Percentiles rank a stretch among this genome's conserved stretches.
These are phyloP conservation scores for Gnathochromis pfefferi DNA, from an alignment of 2,113 vertebrate species.

Conservation along the genomic window DNA sequence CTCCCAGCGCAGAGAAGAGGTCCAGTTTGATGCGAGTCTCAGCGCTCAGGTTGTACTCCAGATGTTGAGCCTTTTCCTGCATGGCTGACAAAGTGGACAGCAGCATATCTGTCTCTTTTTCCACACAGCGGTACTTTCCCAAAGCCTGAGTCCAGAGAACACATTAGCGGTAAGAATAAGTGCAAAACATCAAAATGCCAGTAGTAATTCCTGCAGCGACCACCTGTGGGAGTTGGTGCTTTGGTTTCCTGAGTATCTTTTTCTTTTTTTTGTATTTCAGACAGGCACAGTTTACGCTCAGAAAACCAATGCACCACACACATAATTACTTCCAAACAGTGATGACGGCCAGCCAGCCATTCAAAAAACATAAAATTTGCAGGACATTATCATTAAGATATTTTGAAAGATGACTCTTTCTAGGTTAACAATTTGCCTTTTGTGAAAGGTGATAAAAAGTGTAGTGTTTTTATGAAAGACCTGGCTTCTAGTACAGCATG, in stretches of 20 bases:
- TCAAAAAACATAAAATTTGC: conserved; percentile 37
- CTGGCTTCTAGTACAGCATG: conserved; percentile 37
- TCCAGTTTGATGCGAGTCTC: conserved; percentile 80
- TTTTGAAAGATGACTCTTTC: neutral
- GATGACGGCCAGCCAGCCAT: conserved; percentile 11
- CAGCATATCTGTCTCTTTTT: conserved; percentile 73
- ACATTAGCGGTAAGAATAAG: neutral
- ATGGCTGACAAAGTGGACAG: conserved; percentile 74
- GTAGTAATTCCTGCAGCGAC: neutral
- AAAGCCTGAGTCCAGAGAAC: conserved; percentile 48
- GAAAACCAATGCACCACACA: conserved; percentile 24
- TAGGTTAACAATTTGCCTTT: neutral
- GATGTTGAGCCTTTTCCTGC: conserved; percentile 78
- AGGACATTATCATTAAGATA: neutral
- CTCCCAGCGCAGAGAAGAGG: conserved; percentile 77
- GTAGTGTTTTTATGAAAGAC: conserved; percentile 32
- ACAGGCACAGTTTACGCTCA: neutral
- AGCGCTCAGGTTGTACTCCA: conserved; percentile 79
- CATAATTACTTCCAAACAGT: neutral
- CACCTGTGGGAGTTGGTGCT: neutral
- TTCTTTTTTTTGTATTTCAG: neutral
- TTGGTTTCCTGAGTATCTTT: conserved; percentile 21
- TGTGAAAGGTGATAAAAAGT: neutral
- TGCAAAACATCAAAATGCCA: neutral
- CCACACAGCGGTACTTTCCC: conserved; percentile 69